Percentiles rank a stretch among this genome's conserved stretches.
Conservation (phyloP, 2,888 invertebrate species). For the Hymenopus coronatus region DNA sequence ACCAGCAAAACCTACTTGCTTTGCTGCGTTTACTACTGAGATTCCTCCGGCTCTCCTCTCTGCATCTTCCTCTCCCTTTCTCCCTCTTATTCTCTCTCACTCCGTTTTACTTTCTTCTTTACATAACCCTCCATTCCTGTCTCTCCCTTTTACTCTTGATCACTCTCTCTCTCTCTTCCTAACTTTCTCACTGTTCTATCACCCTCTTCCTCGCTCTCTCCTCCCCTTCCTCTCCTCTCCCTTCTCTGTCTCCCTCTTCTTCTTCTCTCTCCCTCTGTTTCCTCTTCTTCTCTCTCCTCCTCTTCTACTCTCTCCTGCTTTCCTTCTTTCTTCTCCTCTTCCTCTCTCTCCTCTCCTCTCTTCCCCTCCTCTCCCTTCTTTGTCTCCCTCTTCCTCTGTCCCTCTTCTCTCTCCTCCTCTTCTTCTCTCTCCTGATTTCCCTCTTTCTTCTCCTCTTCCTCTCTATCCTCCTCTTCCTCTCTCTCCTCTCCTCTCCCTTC, state of each 20-base stretch:
- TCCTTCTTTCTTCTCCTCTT: neutral
- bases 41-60: no score
- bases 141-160: neutral
- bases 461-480: neutral
- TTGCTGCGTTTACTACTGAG: no score
- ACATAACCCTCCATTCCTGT: neutral
- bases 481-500: no score
- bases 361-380: no score
- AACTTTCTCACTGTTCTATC: no score
- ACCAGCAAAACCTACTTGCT: no score
- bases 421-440: neutral
- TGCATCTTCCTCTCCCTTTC: no score
- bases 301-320: neutral
- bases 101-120: neutral
- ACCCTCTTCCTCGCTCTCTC: neutral
- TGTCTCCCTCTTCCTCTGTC: accelerated
- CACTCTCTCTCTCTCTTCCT: no score
- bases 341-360: neutral
- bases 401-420: no score
- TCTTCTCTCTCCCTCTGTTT: no score
- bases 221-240: neutral
- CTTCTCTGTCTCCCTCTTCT: neutral
- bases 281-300: neutral
- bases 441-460: neutral
- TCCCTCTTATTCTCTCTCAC: no score